phyloP scores from a whole-genome alignment of 2,113 vertebrate species.

The Tor tambroides region DNA sequence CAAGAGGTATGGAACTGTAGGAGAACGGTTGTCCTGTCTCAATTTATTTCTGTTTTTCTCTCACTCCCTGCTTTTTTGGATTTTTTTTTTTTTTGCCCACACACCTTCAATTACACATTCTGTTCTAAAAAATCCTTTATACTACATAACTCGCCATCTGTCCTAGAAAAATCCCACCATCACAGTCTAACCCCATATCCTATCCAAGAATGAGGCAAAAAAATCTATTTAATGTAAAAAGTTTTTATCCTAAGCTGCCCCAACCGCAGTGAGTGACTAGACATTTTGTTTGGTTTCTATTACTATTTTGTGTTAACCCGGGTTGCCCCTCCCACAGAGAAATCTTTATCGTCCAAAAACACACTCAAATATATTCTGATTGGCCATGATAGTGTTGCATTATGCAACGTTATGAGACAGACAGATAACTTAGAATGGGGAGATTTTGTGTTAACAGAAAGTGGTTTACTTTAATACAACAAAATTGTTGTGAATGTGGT shows the following conservation, averaged over 20 bases:
- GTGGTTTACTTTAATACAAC: neutral
- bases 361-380: neutral
- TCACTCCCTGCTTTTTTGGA: neutral
- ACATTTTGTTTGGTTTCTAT: neutral
- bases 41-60: neutral
- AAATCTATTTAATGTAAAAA: neutral
- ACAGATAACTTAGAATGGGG: neutral
- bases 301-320: neutral
- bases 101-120: neutral
- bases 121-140: neutral
- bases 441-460: neutral
- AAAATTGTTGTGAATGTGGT: neutral
- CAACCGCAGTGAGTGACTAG: neutral
- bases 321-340: neutral
- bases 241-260: neutral
- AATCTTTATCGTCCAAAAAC: neutral
- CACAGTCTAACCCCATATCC: neutral
- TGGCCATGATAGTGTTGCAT: neutral
- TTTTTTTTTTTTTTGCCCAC: neutral
- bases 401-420: neutral
- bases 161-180: conserved; percentile 1
- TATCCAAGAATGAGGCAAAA: neutral
- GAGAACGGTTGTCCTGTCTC: neutral
- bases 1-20: conserved; percentile 81
- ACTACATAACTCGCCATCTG: neutral